These are phyloP conservation scores for Drosophila lacertosa DNA, from an alignment of 1,140 invertebrate species.

Conservation along the genomic window DNA sequence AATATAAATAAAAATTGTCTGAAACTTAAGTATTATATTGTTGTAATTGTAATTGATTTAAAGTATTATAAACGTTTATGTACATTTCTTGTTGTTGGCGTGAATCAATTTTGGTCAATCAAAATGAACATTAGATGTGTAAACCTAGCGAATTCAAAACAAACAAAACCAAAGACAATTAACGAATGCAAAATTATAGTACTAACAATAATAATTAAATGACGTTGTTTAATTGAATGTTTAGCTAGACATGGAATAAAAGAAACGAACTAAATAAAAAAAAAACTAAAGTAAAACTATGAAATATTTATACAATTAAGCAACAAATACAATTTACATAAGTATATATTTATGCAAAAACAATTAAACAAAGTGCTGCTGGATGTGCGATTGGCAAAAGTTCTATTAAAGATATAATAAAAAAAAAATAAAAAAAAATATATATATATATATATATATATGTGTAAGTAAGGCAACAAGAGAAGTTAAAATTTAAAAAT, in stretches of 20 bases:
- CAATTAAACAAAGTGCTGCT: background rate
- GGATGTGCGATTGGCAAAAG: background rate
- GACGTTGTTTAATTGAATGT: conserved; percentile 44
- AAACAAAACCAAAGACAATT: conserved; percentile 31
- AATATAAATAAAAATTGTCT: no score
- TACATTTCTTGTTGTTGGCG: conserved; percentile 44
- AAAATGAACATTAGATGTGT: conserved; percentile 39
- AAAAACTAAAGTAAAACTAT: background rate
- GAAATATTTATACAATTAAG: conserved; percentile 18
- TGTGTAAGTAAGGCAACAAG: no score
- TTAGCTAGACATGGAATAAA: conserved; percentile 67
- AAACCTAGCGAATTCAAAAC: conserved; percentile 21
- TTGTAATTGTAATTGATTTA: conserved; percentile 38
- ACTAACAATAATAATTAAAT: conserved; percentile 7
- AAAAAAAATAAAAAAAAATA: background rate
- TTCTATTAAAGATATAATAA: conserved; percentile 9
- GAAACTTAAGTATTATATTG: conserved; percentile 45
- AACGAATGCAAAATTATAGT: conserved; percentile 26
- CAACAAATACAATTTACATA: conserved; percentile 10
- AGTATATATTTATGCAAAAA: conserved; percentile 7
- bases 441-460: background rate
- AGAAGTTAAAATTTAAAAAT: background rate
- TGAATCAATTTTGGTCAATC: conserved; percentile 43
- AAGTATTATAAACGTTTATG: conserved; percentile 33
- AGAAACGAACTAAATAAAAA: background rate